A percentile compares a stretch with the other conserved stretches of the same genome.
These are phyloP conservation scores for Tragelaphus scriptus DNA, from an alignment of 2,113 vertebrate genomes.

Conservation along the genomic window DNA sequence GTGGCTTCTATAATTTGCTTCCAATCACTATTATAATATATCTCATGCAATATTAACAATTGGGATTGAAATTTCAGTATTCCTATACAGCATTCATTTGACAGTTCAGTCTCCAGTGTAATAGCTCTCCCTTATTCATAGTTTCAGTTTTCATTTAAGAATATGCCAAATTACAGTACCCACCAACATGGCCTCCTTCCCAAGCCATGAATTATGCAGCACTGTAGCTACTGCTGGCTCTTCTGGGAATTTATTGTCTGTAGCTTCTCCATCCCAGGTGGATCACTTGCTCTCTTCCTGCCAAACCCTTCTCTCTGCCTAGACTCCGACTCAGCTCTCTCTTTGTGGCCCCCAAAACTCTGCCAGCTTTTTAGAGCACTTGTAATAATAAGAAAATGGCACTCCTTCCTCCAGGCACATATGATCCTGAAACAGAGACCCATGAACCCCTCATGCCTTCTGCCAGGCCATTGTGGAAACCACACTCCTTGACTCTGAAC, in stretches of 20 bases:
- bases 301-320: background rate
- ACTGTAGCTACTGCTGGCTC: background rate
- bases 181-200: background rate
- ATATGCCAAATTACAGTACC: background rate
- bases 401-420: background rate
- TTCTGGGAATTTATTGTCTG: background rate
- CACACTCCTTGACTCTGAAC: background rate
- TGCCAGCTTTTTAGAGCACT: background rate
- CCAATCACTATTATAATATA: background rate
- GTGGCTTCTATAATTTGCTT: background rate
- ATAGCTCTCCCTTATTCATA: background rate
- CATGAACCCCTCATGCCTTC: background rate
- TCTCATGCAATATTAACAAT: background rate
- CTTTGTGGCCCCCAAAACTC: background rate
- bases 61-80: background rate
- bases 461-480: background rate
- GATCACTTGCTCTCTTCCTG: background rate
- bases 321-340: background rate
- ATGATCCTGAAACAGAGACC: background rate
- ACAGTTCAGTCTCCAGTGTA: background rate
- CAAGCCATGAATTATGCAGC: background rate
- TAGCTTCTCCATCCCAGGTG: background rate
- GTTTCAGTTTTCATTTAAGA: background rate
- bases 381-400: background rate
- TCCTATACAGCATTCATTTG: background rate